Evolutionary conservation across 2,113 vertebrate genomes (phyloP).

Genomic region (Copsychus sechellarum): DNA sequence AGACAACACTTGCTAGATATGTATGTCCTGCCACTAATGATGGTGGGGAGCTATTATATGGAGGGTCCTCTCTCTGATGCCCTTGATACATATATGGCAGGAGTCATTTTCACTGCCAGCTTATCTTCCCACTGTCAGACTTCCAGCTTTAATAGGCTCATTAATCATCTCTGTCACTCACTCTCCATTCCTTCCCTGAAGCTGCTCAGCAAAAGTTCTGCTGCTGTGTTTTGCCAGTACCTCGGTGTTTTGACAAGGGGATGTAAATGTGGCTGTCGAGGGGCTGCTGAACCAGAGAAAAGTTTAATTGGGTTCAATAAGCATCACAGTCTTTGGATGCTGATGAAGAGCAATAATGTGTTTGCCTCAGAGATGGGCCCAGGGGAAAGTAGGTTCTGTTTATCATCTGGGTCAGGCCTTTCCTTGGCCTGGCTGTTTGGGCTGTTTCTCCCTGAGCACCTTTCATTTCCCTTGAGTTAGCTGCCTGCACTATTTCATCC

Average conservation of each 20-base stretch:
- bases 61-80: conserved; percentile 47
- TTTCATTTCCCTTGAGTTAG: conserved; percentile 10
- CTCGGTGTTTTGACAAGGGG: conserved; percentile 33
- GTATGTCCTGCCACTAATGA: conserved; percentile 25
- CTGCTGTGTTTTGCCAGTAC: conserved; percentile 28
- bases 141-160: conserved; percentile 63
- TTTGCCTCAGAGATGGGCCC: not conserved
- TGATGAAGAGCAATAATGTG: conserved; percentile 8
- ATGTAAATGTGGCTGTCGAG: conserved; percentile 36
- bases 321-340: not conserved
- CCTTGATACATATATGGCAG: conserved; percentile 34
- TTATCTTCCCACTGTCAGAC: conserved; percentile 65
- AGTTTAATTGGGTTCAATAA: conserved; percentile 45
- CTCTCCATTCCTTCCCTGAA: conserved; percentile 46
- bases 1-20: not conserved
- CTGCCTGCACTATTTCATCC: conserved; percentile 37
- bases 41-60: not conserved
- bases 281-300: not conserved
- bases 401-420: not conserved
- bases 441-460: not conserved
- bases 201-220: conserved; percentile 54
- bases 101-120: conserved; percentile 61
- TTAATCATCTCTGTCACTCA: conserved; percentile 67
- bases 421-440: not conserved
- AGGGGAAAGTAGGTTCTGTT: not conserved